Evolutionary conservation across 1,140 invertebrate species (phyloP), one percentile per base, ranked within the genome.

Genomic region (Phthorimaea operculella): DNA sequence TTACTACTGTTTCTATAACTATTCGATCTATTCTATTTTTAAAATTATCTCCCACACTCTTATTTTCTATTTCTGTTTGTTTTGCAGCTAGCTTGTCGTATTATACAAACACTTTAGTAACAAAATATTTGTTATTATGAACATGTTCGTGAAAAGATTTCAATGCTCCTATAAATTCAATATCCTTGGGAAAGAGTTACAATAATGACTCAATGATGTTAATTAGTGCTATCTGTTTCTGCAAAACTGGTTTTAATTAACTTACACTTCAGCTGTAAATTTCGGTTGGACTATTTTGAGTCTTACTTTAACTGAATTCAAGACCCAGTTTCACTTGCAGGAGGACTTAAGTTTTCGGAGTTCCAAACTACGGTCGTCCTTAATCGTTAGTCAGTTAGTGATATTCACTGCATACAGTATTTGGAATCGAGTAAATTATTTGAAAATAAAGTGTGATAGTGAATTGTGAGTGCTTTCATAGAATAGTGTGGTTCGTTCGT

Each of bases 151-250:
- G 21, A 6, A 28, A 28, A 28, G 21, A 28, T 28, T 28, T 28
- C 21, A 28, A 28, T 28, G 21, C 21, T 28, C 6, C 2, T 28
- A 39, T 39, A 2, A 10, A 39, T 39, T 39, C 36, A 39, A 39
- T 3, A 12, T 39, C 10, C 36, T 39, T 39, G 10, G 10, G 36
- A 39, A 39, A 39, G 36, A 39, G n/a, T n/a, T 33, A 47, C 55
- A 65, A 63, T 65, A 63, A 63, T 51, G 53, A 54, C 51, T 55
- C 45, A 42, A 58, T 65, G 54, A 17, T 52, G 53, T 66, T 72
- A 79, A 73, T 77, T 76, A 72, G 51, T 66, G 59, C 68, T 76
- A 80, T 78, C 75, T 66, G 66, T 64, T 70, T 68, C 60, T 60
- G 59, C 60, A 70, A 73, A 79, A 74, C 76, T 36, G 70, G 73